Evolutionary conservation across 2,888 invertebrate genomes (phyloP).

Genomic region (Cabera pusaria): DNA sequence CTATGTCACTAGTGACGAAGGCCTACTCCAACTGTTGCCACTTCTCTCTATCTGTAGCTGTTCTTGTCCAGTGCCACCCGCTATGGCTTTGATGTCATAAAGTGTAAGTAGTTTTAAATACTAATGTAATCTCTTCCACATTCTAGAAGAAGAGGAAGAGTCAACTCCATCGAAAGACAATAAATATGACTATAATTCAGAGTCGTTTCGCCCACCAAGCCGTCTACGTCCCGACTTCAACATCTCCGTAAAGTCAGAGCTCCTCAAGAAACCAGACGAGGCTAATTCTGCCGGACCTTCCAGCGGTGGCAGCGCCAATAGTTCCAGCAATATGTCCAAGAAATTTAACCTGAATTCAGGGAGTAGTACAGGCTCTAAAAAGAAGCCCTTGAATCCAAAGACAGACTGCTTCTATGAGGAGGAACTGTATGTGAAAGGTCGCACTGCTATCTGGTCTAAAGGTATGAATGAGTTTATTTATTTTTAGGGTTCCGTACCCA

Average conservation of each 20-base stretch:
- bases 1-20: too few species aligned
- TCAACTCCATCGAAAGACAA: slow-evolving; percentile 51
- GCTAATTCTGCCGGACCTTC: slow-evolving; percentile 55
- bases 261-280: slow-evolving; percentile 60
- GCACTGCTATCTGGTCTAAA: slow-evolving; percentile 92
- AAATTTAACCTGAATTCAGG: slow-evolving; percentile 61
- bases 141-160: slow-evolving; percentile 61
- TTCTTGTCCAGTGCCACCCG: too few species aligned
- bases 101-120: too few species aligned
- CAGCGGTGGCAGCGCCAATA: slow-evolving; percentile 65
- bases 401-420: slow-evolving; percentile 87
- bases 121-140: not conserved
- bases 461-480: too few species aligned
- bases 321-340: slow-evolving; percentile 74
- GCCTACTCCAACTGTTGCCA: too few species aligned
- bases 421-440: slow-evolving; percentile 93
- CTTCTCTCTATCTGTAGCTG: too few species aligned
- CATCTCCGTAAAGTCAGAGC: slow-evolving; percentile 71
- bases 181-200: slow-evolving; percentile 62
- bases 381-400: slow-evolving; percentile 60
- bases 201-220: slow-evolving; percentile 67
- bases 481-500: too few species aligned
- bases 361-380: slow-evolving; percentile 39
- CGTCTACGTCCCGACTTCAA: slow-evolving; percentile 74
- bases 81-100: too few species aligned